These are phyloP conservation scores for Nasua narica DNA, from an alignment of 2,797 vertebrate species.

Conservation along the genomic window DNA sequence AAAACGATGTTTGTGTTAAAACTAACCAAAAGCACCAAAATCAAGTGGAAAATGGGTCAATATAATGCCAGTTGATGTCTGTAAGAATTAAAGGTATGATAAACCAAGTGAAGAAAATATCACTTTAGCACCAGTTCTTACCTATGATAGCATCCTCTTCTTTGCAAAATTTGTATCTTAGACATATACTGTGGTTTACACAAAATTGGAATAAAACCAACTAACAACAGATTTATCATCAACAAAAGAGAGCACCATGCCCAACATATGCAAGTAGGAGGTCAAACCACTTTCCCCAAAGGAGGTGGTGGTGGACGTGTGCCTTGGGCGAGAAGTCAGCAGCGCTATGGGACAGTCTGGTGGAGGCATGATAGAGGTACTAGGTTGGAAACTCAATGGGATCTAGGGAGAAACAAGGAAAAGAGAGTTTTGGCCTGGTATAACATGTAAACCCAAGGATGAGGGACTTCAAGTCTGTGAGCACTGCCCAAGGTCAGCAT, in stretches of 20 bases:
- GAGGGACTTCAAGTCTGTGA: not conserved
- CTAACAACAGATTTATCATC: not conserved
- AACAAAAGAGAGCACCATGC: too few species aligned
- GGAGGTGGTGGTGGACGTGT: not conserved
- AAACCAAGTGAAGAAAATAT: not conserved
- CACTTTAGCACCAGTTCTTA: not conserved
- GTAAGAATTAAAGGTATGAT: not conserved
- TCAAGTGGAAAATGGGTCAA: not conserved
- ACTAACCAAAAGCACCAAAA: not conserved
- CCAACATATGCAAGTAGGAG: not conserved
- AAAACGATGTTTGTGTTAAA: not conserved
- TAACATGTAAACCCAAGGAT: not conserved
- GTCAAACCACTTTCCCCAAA: not conserved
- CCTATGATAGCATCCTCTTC: not conserved
- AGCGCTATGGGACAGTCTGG: not conserved
- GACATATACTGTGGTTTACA: not conserved
- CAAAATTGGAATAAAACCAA: not conserved
- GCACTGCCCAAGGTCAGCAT: accelerated
- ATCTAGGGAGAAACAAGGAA: not conserved
- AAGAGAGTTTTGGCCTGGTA: not conserved
- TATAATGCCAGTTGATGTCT: not conserved
- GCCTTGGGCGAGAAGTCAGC: not conserved
- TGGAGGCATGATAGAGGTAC: accelerated
- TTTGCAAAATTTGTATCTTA: not conserved
- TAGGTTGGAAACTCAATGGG: not conserved